Evolutionary conservation across 2,113 vertebrate species (phyloP).

Genomic region (Cynocephalus volans): DNA sequence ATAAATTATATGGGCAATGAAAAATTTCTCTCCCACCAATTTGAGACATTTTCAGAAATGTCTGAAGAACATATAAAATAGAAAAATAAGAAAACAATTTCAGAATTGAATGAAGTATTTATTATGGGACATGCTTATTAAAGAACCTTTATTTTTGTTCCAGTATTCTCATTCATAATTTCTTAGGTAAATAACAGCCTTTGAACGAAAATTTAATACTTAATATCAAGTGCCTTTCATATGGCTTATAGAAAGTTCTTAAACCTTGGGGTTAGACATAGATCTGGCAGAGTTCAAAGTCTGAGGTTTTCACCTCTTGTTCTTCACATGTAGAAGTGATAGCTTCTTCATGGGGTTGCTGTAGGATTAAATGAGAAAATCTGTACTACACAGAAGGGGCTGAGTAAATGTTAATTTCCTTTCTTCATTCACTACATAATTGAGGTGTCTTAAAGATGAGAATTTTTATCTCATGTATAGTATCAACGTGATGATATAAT

Average conservation of each 20-base stretch:
- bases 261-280: not conserved
- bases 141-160: slow-evolving; percentile 32
- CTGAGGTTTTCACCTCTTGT: not conserved
- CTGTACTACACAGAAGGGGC: not conserved
- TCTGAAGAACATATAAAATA: slow-evolving; percentile 27
- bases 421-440: slow-evolving; percentile 10
- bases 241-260: slow-evolving; percentile 10
- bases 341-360: not conserved
- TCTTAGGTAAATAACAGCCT: slow-evolving; percentile 12
- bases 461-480: slow-evolving; percentile 34
- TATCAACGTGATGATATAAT: not conserved
- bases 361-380: slow-evolving; percentile 28
- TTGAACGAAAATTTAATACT: slow-evolving; percentile 53
- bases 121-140: not conserved
- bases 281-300: not conserved
- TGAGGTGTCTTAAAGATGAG: slow-evolving; percentile 43
- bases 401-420: slow-evolving; percentile 1
- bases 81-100: slow-evolving; percentile 24
- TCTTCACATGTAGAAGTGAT: not conserved
- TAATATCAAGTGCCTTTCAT: slow-evolving; percentile 7
- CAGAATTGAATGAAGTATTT: slow-evolving; percentile 14
- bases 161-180: slow-evolving; percentile 46
- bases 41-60: slow-evolving; percentile 52
- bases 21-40: not conserved
- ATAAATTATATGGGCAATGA: not conserved